Evolutionary conservation across 2,888 invertebrate species (phyloP), one percentile per base, ranked within the genome.

Genomic region (Tenthredo amoena): DNA sequence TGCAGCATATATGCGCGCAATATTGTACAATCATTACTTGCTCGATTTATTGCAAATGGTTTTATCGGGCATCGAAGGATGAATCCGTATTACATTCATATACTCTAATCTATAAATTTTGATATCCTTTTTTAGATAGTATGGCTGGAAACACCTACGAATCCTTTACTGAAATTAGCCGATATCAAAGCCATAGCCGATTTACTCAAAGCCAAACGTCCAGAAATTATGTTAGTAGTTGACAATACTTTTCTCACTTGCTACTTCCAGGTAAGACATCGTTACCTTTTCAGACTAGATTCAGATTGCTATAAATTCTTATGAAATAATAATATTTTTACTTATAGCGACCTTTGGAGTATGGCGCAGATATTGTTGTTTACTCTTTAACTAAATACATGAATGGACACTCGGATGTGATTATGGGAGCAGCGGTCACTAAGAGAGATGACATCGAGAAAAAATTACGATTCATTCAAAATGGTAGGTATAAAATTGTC

Each of bases 381-480:
- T 99, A 99, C 94, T 99, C 99, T 0, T 91, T 99, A 84, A 99
- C 99, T 0, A 99, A 99, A 94, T 99, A 99, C 92, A 98, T 99
- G 96, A 99, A 99, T 94, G 99, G 99, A 0, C 99, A 99, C 94
- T 97, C 98, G 0, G 99, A 99, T 94, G 97, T 99, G 31, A 96
- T 99, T 7, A 99, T 99, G 99, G 99, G 99, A 2, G 97, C 98
- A 21, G 96, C 97, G 9, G 94, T 97, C 55, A 95, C 97, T 3
- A 98, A 96, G 89, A 95, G 96, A 89, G 96, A 97, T 68, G 95
- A 96, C 72, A 90, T 99, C 3, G 96, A 96, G 87, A 94, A 96
- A 15, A 95, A 95, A 91, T 94, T 99, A 55, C 95, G 96, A 88
- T 99, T 97, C 94, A 94, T 98, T 87, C 99, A 99, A 95, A 98